Base-by-base conservation (phyloP, 2,888 invertebrate genomes). In the Tenthredo livida region DNA sequence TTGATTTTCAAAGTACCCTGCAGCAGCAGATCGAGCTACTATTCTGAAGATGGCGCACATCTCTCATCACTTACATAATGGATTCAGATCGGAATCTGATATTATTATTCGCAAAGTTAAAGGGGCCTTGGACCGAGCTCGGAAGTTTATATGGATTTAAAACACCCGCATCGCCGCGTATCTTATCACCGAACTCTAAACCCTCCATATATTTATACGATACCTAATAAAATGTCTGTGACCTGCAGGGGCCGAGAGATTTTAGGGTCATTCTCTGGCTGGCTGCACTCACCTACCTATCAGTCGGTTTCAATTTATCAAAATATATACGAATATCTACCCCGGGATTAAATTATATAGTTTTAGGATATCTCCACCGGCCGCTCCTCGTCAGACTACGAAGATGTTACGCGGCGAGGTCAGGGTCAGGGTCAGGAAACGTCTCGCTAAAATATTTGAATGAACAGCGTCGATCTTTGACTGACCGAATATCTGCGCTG, bases 41-140 rank as follows among this genome's bases (percentile, higher is more conserved):
- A 83, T 83, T 67, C 67, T 15, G 83, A 83, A 83, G 83, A 83
- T 83, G 83, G 83, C 83, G 83, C 83, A 83, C 67, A 83, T 83
- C 67, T 83, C 67, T 83, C 83, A 83, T 83, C 83, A 83, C 50
- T 70, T 83, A 67, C 29, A 83, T 83, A 83, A 83, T 70, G 25
- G 65, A 83, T 67, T 83, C 47, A 10, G 83, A 83, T 83, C 67
- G 25, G 47, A 83, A 83, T 83, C 83, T 83, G 43, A 37, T 40
- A 29, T 67, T 80, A 37, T 58, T 80, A 80, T 80, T 80, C 80
- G 58, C 80, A 9, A 40, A 58, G 61, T 80, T 80, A 58, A 80
- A 58, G 61, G 58, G 80, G 58, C 58, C 61, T 61, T 21, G 37
- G 29, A 43, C 29, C 9, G 70, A 70, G 29, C 3, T 17, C 17